Evolutionary conservation across 1,140 invertebrate genomes (phyloP).

Genomic region (Thereuonema tuberculata): DNA sequence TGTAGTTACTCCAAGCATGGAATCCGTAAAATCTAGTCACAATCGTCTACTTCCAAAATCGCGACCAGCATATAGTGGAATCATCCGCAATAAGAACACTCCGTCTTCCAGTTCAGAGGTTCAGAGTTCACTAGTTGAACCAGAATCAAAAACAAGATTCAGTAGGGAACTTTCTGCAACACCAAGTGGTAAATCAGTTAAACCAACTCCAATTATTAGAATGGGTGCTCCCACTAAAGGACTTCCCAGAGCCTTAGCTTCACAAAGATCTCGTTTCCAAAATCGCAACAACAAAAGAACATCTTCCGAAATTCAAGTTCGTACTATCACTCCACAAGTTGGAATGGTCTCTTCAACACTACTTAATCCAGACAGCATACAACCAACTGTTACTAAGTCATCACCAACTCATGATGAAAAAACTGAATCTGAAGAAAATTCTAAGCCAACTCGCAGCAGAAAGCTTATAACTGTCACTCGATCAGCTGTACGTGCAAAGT

Average conservation of each 20-base stretch:
- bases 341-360: not conserved
- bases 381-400: not conserved
- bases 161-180: not conserved
- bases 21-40: not conserved
- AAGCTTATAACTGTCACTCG: no score
- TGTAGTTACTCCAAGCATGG: constrained; percentile 8
- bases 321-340: not conserved
- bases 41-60: no score
- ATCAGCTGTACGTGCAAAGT: not conserved
- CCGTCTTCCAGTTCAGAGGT: no score
- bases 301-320: not conserved
- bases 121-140: not conserved
- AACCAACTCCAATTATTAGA: not conserved
- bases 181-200: not conserved
- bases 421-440: not conserved
- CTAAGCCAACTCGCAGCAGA: not conserved
- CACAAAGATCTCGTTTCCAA: not conserved
- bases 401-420: not conserved
- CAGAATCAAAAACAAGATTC: not conserved
- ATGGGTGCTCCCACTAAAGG: not conserved
- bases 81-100: constrained; percentile 10
- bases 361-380: not conserved
- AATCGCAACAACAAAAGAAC: not conserved
- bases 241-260: not conserved
- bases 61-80: constrained; percentile 15